Conservation (phyloP, 2,888 invertebrate genomes). For the Andrena chrysosceles region DNA sequence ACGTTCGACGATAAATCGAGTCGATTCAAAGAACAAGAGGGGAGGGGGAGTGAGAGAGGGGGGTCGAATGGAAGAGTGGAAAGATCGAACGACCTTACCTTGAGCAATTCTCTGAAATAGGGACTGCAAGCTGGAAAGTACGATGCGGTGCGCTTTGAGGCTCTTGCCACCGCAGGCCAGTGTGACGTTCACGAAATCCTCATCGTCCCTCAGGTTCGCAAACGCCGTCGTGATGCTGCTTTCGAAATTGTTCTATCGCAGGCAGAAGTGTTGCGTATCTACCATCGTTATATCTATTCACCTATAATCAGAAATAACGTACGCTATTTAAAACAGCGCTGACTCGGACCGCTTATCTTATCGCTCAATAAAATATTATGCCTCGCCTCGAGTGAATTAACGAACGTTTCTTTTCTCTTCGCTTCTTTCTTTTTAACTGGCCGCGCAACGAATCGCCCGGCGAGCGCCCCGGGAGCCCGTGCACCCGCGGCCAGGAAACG, state of each 20-base stretch:
- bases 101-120: conserved; percentile 95
- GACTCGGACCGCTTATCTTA: conserved; percentile 41
- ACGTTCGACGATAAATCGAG: conserved; percentile 27
- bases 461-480: not conserved
- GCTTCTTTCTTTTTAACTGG: not conserved
- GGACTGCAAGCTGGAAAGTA: conserved; percentile 96
- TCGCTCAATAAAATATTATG: conserved; percentile 51
- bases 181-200: conserved; percentile 97
- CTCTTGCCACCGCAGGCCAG: conserved; percentile 96
- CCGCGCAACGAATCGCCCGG: not conserved
- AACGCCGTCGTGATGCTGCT: conserved; percentile 97
- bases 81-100: conserved; percentile 86
- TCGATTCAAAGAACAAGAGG: not conserved
- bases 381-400: conserved; percentile 12
- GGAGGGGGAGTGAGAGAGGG: not conserved
- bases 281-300: conserved; percentile 91
- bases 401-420: conserved; percentile 4
- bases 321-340: conserved; percentile 35
- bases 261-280: conserved; percentile 97
- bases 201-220: conserved; percentile 96
- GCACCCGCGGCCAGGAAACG: conserved; percentile 4
- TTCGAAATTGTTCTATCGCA: conserved; percentile 98
- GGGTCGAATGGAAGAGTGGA: not conserved
- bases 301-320: conserved; percentile 84
- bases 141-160: conserved; percentile 95